Evolutionary conservation across 2,888 invertebrate genomes (phyloP).

Genomic region (Perizoma affinitatum): DNA sequence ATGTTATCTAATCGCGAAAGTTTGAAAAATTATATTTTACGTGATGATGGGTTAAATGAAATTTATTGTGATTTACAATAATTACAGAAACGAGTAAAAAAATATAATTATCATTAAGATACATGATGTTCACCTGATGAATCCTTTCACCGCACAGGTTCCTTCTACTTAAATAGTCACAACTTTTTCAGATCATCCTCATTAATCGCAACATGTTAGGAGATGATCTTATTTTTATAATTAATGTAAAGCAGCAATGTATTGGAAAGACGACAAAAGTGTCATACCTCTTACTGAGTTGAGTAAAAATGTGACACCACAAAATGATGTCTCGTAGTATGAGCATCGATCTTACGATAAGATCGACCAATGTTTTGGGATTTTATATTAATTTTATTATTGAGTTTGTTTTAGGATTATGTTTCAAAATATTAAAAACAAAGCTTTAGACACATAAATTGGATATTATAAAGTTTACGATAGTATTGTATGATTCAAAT

Average conservation of each 20-base stretch:
- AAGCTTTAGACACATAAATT: constrained; percentile 3
- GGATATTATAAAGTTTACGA: constrained; percentile 3
- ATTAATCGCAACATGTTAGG: no score
- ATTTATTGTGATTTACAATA: no score
- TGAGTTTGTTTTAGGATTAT: constrained; percentile 14
- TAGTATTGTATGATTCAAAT: neutral
- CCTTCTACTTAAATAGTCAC: no score
- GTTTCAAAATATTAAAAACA: constrained; percentile 12
- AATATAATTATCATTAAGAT: no score
- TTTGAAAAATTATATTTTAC: no score
- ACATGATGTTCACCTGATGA: no score
- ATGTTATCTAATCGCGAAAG: no score
- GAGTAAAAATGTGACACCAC: constrained; percentile 39
- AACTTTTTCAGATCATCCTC: no score
- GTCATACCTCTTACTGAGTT: constrained; percentile 2
- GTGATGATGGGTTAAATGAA: no score
- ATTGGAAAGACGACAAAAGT: neutral
- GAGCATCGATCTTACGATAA: constrained; percentile 40
- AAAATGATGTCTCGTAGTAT: constrained; percentile 34
- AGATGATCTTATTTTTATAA: neutral
- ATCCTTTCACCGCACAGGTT: no score
- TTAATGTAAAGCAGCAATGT: constrained; percentile 21
- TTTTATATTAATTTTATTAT: constrained; percentile 30
- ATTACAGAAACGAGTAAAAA: no score
- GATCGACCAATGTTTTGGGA: constrained; percentile 33